These are phyloP conservation scores for Noctua janthe DNA, from an alignment of 2,888 invertebrate genomes.

Conservation along the genomic window DNA sequence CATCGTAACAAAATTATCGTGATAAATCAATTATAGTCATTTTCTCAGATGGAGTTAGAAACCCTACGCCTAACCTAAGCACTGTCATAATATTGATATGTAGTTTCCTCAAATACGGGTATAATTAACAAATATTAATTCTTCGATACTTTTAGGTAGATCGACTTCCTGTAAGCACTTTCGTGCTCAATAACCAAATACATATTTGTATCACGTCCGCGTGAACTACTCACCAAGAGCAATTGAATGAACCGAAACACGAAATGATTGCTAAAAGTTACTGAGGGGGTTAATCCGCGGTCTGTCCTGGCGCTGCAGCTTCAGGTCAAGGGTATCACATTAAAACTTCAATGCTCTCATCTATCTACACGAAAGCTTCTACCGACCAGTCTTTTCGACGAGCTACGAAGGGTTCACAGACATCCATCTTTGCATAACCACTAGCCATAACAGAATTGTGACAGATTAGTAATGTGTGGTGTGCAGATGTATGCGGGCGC, in stretches of 20 bases:
- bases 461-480: constrained; percentile 4
- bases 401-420: background rate
- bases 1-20: too few relatives aligned
- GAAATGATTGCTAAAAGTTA: background rate
- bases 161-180: too few relatives aligned
- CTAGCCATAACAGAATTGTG: background rate
- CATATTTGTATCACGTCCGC: background rate
- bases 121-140: too few relatives aligned
- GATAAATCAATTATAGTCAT: too few relatives aligned
- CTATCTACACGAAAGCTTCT: background rate
- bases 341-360: background rate
- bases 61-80: too few relatives aligned
- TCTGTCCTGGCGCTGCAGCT: background rate
- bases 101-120: too few relatives aligned
- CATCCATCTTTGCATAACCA: background rate
- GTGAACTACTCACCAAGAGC: background rate
- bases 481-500: constrained; percentile 92
- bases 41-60: too few relatives aligned
- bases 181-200: background rate
- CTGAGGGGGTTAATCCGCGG: background rate
- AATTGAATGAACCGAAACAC: background rate
- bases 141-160: too few relatives aligned
- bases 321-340: background rate
- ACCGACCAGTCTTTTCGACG: background rate
- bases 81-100: too few relatives aligned